Conservation (phyloP, 2,797 vertebrate genomes). For the Sebastes hubbsi region DNA sequence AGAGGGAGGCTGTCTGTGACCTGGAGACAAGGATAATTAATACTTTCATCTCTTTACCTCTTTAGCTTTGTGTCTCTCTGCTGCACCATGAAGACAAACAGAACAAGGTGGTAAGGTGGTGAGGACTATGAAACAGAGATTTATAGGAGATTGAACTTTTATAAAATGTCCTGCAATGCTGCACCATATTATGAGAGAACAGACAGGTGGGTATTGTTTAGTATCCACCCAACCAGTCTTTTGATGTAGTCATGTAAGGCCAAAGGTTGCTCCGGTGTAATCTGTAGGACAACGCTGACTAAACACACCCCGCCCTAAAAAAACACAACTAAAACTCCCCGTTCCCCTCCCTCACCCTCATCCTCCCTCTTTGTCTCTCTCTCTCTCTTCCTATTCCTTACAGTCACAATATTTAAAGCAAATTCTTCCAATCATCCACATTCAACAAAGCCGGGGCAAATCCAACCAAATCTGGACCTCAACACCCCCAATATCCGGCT, state of each 20-base stretch:
- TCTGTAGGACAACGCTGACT: not conserved
- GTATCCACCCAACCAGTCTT: not conserved
- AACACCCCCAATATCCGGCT: not conserved
- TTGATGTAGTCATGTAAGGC: not conserved
- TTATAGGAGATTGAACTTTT: not conserved
- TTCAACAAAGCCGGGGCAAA: not conserved
- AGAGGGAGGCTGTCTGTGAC: not conserved
- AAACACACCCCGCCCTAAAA: conserved; percentile 34
- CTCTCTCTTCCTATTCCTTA: not conserved
- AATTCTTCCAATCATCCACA: not conserved
- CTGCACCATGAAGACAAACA: not conserved
- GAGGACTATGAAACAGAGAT: not conserved
- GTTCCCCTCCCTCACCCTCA: too few relatives aligned
- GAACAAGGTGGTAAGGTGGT: not conserved
- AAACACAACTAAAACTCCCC: not conserved
- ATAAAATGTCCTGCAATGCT: not conserved
- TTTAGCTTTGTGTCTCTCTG: not conserved
- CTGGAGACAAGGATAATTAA: not conserved
- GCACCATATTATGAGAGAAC: not conserved
- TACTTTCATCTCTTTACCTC: not conserved
- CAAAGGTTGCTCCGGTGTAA: not conserved
- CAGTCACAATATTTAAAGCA: not conserved
- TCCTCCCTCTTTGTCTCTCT: not conserved
- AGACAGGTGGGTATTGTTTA: not conserved
- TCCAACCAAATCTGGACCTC: not conserved